Evolutionary conservation across 1,140 invertebrate species (phyloP), one percentile per base, ranked within the genome.

Genomic region (Maconellicoccus hirsutus): DNA sequence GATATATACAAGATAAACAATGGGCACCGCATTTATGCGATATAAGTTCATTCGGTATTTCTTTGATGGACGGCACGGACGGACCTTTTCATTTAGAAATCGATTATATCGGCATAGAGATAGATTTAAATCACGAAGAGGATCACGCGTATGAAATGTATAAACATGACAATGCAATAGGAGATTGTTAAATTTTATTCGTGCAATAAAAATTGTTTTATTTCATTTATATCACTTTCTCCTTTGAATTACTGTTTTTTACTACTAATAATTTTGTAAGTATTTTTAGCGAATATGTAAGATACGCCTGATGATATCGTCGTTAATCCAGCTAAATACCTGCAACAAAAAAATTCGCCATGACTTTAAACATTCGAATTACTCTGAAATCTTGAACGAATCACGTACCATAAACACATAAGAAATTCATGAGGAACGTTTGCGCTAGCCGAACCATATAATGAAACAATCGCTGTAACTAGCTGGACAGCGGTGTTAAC

Each of bases 61-160:
- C 91, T 0, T 81, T 88, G 61, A 86, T 82, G 0, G 94, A 95
- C 75, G 86, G 86, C 77, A 83, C 87, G 73, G 81, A 86, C 72
- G 96, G 94, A 0, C 87, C 87, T 1, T 98, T 98, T 80, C 81
- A 82, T 74, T 82, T 98, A 73, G 96, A 98, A 86, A 90, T 98
- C 39, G 94, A 97, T 82, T 96, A 92, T 78, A 87, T 98, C 73
- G 95, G 90, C 19, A 76, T 94, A 22, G 86, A 92, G 76, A 84
- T 78, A 77, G 92, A 97, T 84, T 83, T 85, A 0, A 83, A 80
- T 73, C 86, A 92, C 74, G 82, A 79, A 1, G 93, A 96, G 84
- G 83, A 89, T 75, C 90, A 88, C 82, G 93, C 93, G 0, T 98
- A 98, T 82, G 95, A 98, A 86, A 84, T 86, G 83, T 96, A 96